phyloP scores from a whole-genome alignment of 2,888 invertebrate genomes.

The Pyrrhia umbra region DNA sequence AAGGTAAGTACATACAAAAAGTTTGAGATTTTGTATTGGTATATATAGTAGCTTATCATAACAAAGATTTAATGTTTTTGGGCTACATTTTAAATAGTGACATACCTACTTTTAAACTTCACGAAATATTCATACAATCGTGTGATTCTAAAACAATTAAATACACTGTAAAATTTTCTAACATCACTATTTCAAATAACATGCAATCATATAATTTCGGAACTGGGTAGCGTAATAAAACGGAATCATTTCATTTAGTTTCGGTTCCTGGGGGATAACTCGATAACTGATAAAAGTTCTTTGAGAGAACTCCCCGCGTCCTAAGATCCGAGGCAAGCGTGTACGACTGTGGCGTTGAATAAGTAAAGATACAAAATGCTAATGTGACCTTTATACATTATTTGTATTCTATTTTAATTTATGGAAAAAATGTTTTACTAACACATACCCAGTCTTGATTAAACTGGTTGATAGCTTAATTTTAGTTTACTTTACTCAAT shows the following conservation, averaged over 20 bases:
- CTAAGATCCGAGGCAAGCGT: conserved; percentile 15
- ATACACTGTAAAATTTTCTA: background rate
- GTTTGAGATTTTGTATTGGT: too few species aligned
- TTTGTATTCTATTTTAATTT: background rate
- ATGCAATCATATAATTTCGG: conserved; percentile 38
- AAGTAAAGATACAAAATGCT: conserved; percentile 34
- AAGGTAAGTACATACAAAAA: too few species aligned
- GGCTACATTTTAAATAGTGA: too few species aligned
- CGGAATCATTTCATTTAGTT: conserved; percentile 58
- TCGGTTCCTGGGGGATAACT: conserved; percentile 47
- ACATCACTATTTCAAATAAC: conserved; percentile 1
- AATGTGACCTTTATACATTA: background rate
- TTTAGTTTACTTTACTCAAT: too few species aligned
- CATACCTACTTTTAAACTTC: too few species aligned
- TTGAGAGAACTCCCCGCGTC: conserved; percentile 35
- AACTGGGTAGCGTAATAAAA: conserved; percentile 45
- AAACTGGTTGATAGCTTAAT: too few species aligned
- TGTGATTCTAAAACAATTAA: background rate
- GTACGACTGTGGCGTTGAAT: conserved; percentile 13
- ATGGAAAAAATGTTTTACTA: too few species aligned
- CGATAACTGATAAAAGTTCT: conserved; percentile 59
- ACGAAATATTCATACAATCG: too few species aligned
- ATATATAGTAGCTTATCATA: too few species aligned
- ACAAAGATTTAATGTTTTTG: too few species aligned
- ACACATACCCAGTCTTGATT: too few species aligned